Evolutionary conservation across 2,888 invertebrate species (phyloP), one percentile per base, ranked within the genome.

Genomic region (Beris chalybata): DNA sequence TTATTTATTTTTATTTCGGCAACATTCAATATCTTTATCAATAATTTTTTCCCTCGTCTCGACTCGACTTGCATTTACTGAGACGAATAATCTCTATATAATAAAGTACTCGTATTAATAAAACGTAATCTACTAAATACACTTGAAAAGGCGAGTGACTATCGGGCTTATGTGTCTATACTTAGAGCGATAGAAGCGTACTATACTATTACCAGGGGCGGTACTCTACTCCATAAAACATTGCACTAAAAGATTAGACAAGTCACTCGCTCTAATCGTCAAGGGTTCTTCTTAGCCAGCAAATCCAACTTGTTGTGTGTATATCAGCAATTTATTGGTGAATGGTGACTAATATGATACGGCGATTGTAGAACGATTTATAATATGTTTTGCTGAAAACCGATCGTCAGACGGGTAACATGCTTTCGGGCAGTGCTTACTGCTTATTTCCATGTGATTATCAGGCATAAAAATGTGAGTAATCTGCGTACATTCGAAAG

Each of bases 11-110:
- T 7, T 50, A 30, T 64, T 45, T 64, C 30, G 44, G 44, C 53
- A 63, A 53, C 52, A 53, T 55, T 53, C 54, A 38, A 64, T 64
- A 64, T 64, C 54, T 64, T 64, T 64, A 64, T 64, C 64, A 64
- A 64, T 64, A 63, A 32, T 38, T 61, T 63, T 43, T 52, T 38
- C 30, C 22, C 7, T 38, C 38, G 9, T 7, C 38, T 38, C 38
- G 38, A 1, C 22, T 22, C 22, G 22, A 38, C 38, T 38, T 9
- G 38, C 38, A 38, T 38, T 38, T 38, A 38, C 38, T 7, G 38
- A 38, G 38, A 38, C 38, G 38, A 38, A 9, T 38, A 38, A 38
- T 38, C 38, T 38, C 5, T 38, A 38, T 38, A 38, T 7, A 38
- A 38, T 38, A 38, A 38, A 5, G 38, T 38, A 7, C 7, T 38